Percentiles rank a stretch among this genome's conserved stretches.
These are phyloP conservation scores for Cataglyphis altisquamis DNA, from an alignment of 2,888 invertebrate species.

Conservation along the genomic window DNA sequence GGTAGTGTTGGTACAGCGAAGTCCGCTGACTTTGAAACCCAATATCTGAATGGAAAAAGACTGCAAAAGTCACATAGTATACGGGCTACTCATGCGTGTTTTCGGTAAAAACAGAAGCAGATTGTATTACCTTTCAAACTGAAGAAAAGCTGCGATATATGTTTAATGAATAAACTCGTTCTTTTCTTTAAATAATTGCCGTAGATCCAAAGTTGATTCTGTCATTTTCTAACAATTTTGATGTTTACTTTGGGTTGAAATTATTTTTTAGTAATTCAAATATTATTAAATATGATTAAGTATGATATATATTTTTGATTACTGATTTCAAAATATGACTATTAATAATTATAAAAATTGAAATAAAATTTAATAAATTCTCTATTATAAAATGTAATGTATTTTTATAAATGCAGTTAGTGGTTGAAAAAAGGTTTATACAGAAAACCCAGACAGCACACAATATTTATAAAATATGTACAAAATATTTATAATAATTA, in stretches of 20 bases:
- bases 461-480: no score
- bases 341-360: not conserved
- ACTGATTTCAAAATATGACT: not conserved
- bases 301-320: not conserved
- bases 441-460: no score
- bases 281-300: not conserved
- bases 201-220: not conserved
- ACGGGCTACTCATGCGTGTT: conserved; percentile 2
- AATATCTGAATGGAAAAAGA: conserved; percentile 75
- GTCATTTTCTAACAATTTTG: not conserved
- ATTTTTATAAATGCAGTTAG: not conserved
- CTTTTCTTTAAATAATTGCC: not conserved
- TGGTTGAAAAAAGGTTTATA: not conserved
- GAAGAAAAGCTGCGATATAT: not conserved
- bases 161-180: conserved; percentile 1
- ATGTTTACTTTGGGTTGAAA: not conserved
- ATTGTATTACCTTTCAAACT: not conserved
- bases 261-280: not conserved
- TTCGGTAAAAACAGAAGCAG: conserved; percentile 1
- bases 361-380: not conserved
- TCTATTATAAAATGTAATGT: not conserved
- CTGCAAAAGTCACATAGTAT: conserved; percentile 42
- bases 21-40: conserved; percentile 74
- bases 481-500: no score
- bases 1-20: conserved; percentile 36